A percentile compares a stretch with the other conserved stretches of the same genome.
These are phyloP conservation scores for Monochamus saltuarius DNA, from an alignment of 1,140 invertebrate genomes.

Conservation along the genomic window DNA sequence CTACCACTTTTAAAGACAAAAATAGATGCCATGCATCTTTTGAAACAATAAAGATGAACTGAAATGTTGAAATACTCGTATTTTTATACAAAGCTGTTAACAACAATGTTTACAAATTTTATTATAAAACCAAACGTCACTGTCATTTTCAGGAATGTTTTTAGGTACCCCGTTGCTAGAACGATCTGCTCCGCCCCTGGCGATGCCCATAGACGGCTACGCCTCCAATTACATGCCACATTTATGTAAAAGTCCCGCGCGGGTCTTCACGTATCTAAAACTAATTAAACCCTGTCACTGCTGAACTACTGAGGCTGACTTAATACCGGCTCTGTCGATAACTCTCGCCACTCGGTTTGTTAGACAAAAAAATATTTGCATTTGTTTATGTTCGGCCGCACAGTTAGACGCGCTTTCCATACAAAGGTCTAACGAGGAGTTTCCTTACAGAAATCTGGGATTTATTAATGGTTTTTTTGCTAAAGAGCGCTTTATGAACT, in stretches of 20 bases:
- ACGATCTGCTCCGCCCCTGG: too few relatives aligned
- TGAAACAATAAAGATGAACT: too few relatives aligned
- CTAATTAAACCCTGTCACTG: constrained; percentile 23
- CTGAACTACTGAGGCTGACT: constrained; percentile 21
- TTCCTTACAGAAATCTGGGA: constrained; percentile 2
- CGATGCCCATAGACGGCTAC: constrained; percentile 18
- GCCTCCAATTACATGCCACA: constrained; percentile 21
- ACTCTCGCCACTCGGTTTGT: neutral
- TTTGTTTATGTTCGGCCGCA: constrained; percentile 1
- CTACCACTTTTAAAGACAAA: too few relatives aligned
- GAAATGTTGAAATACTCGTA: too few relatives aligned
- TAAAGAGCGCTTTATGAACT: neutral
- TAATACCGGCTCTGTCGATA: constrained; percentile 11
- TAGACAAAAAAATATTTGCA: constrained; percentile 3
- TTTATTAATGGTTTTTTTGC: constrained; percentile 5
- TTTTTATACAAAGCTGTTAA: too few relatives aligned
- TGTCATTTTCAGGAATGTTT: too few relatives aligned
- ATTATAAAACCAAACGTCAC: too few relatives aligned
- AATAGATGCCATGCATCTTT: too few relatives aligned
- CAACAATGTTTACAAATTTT: too few relatives aligned
- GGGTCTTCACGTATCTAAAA: constrained; percentile 26
- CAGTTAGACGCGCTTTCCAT: constrained; percentile 8
- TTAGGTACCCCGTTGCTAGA: too few relatives aligned
- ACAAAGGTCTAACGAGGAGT: neutral
- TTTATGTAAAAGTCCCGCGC: constrained; percentile 24